phyloP scores from a whole-genome alignment of 2,888 invertebrate species.

The Exephanes ischioxanthus region DNA sequence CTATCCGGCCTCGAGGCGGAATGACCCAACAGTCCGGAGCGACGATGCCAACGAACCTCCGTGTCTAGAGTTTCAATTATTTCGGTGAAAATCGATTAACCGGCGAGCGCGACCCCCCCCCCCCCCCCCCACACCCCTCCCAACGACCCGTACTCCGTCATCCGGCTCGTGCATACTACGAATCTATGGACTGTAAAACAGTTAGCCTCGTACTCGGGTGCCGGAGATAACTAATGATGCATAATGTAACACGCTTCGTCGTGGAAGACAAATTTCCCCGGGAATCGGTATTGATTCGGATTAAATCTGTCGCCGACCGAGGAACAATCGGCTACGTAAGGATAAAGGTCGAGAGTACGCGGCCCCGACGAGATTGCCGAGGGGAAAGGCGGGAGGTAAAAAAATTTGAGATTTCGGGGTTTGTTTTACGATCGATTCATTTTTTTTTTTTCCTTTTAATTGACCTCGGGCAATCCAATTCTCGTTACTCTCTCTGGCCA shows the following conservation, averaged over 20 bases:
- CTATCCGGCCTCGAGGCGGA: constrained; percentile 27
- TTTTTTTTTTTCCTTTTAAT: constrained; percentile 21
- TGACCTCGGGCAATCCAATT: neutral
- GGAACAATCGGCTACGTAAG: constrained; percentile 1
- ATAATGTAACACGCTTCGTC: constrained; percentile 51
- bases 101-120: neutral
- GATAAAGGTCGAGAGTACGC: constrained; percentile 67
- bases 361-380: constrained; percentile 44
- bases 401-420: neutral
- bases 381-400: constrained; percentile 1
- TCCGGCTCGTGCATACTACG: constrained; percentile 1
- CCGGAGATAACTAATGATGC: constrained; percentile 55
- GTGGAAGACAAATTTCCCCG: constrained; percentile 44
- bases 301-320: constrained; percentile 61
- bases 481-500: neutral
- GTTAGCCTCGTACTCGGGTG: neutral
- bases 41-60: constrained; percentile 67
- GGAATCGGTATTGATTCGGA: constrained; percentile 61
- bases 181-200: neutral
- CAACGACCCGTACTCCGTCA: neutral
- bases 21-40: constrained; percentile 45
- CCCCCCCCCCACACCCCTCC: neutral
- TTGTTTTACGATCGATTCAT: constrained; percentile 15
- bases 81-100: constrained; percentile 66
- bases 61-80: constrained; percentile 68